Evolutionary conservation across 2,113 vertebrate genomes (phyloP).

Genomic region (Aptenodytes forsteri): DNA sequence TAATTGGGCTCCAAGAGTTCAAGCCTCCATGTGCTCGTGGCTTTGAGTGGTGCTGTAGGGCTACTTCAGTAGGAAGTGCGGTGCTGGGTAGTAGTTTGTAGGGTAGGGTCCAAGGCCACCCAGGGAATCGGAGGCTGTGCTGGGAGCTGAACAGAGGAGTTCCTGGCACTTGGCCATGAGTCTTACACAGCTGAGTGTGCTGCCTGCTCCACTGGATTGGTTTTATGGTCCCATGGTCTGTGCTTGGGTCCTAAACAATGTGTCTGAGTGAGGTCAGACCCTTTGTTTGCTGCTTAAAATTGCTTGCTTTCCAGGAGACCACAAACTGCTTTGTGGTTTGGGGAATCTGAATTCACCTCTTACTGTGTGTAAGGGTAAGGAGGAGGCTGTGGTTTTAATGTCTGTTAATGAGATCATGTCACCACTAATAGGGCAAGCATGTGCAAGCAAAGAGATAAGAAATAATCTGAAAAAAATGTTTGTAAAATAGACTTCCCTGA

Average conservation of each 20-base stretch:
- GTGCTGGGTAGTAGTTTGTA: neutral
- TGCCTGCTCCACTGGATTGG: neutral
- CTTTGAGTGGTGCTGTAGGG: neutral
- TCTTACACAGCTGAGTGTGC: neutral
- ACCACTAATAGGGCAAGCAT: neutral
- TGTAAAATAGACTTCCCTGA: neutral
- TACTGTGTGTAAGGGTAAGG: neutral
- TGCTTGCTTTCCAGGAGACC: neutral
- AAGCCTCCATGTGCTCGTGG: rapidly evolving
- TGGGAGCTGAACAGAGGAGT: neutral
- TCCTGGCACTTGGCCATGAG: neutral
- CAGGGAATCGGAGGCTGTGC: neutral
- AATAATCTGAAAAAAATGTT: neutral
- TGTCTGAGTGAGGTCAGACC: neutral
- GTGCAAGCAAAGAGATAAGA: neutral
- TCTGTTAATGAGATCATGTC: neutral
- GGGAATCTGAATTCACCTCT: neutral
- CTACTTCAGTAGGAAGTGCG: neutral
- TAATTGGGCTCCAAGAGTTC: neutral
- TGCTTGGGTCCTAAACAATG: neutral
- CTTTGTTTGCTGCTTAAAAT: neutral
- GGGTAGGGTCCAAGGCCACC: neutral
- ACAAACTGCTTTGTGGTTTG: neutral
- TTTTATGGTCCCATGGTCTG: neutral
- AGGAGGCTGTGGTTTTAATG: neutral